phyloP scores from a whole-genome alignment of 2,888 invertebrate genomes.

The Calameuta idolon region DNA sequence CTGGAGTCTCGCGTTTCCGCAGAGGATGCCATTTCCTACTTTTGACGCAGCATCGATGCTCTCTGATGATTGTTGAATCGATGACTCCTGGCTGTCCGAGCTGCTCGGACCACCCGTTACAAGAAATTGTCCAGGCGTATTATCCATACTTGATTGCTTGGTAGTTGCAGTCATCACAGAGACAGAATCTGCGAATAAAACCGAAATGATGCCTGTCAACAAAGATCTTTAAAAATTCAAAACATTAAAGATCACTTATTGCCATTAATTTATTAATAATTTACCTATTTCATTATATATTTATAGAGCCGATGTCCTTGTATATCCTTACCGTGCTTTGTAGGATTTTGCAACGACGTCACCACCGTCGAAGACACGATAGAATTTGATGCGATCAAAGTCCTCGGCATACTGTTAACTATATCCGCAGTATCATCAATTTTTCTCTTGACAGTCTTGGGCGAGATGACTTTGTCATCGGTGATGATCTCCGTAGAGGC shows the following conservation, averaged over 20 bases:
- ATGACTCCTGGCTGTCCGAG: constrained; percentile 51
- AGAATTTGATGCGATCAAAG: constrained; percentile 40
- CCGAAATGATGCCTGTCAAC: not conserved
- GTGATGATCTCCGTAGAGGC: constrained; percentile 42
- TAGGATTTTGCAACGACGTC: constrained; percentile 47
- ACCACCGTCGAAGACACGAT: constrained; percentile 41
- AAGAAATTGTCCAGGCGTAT: constrained; percentile 45
- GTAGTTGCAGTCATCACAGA: constrained; percentile 33
- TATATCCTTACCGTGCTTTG: constrained; percentile 54
- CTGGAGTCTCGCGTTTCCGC: constrained; percentile 61
- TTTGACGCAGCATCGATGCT: constrained; percentile 49
- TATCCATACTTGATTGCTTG: constrained; percentile 43
- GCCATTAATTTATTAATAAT: not conserved
- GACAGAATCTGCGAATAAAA: constrained; percentile 38
- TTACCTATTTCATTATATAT: not conserved
- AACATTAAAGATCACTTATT: not conserved
- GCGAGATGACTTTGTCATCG: constrained; percentile 52
- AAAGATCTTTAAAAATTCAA: not conserved
- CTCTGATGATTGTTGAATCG: constrained; percentile 47
- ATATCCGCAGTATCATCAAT: constrained; percentile 44
- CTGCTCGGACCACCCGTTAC: constrained; percentile 47
- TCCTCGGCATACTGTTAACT: constrained; percentile 38
- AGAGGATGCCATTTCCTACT: constrained; percentile 60
- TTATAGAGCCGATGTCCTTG: not conserved
- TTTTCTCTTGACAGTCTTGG: constrained; percentile 62